Evolutionary conservation across 1,140 invertebrate genomes (phyloP), one percentile per base, ranked within the genome.

Genomic region (Drosophila jambulina): DNA sequence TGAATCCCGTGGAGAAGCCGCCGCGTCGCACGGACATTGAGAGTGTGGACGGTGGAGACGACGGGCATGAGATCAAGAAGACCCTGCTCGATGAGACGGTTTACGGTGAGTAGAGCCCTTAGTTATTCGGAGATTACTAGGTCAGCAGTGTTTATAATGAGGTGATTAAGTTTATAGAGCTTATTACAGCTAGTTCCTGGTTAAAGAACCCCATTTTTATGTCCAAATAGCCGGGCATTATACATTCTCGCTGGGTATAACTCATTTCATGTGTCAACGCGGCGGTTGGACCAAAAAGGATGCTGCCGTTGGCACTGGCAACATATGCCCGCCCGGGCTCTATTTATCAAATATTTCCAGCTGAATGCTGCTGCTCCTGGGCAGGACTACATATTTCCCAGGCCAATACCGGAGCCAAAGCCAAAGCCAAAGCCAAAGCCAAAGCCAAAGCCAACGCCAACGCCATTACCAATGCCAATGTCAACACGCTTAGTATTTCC

Each of bases 1-100:
- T 97, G 19, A 97, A 97, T 93, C 96, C 97, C 0, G 95, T 97
- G 0, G 95, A 96, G 38, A 97, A 97, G 79, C 96, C 96, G 2
- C 96, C 96, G 0, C 93, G 96, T 21, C 93, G 96, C 61, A 95
- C 95, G n/a, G 95, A 95, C 40, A 94, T 95, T 25, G 94, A 95
- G 3, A 95, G 95, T 0, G 94, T 96, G 17, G 95, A 94, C 42
- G 95, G 94, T 2, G 95, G 94, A 8, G 96, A 96, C 1, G 96
- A 97, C 92, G 95, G 96, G 91, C 96, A 96, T 21, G 96, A 97
- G 91, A 94, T 96, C 27, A 97, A 97, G 86, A 95, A 96, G 78
- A 97, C 95, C 43, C 93, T 97, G 34, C 94, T 97, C 64, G 96
- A 97, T 82, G 95, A 95, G 80, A 96, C 95, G 61, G 94, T 95